These are phyloP conservation scores for Octonoba sinensis DNA, from an alignment of 2,888 invertebrate species.

Conservation along the genomic window DNA sequence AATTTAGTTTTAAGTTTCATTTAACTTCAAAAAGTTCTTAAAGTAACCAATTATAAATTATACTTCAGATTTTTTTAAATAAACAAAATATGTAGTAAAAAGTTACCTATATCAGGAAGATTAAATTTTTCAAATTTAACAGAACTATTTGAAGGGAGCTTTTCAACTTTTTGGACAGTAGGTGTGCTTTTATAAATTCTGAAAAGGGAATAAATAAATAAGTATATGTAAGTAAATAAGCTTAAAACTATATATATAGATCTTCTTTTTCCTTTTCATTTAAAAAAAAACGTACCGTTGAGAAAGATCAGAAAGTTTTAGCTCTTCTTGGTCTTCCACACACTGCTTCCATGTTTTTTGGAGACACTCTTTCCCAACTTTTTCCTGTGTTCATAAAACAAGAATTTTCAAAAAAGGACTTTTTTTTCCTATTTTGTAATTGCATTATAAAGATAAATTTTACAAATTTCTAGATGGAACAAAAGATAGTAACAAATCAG, in stretches of 20 bases:
- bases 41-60: too few relatives aligned
- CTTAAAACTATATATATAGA: too few relatives aligned
- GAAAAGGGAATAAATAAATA: neutral
- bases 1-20: too few relatives aligned
- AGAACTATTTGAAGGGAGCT: conserved; percentile 90
- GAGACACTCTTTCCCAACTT: too few relatives aligned
- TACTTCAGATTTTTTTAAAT: too few relatives aligned
- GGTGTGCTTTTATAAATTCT: conserved; percentile 86
- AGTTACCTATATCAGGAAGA: conserved; percentile 88
- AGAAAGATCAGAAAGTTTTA: conserved; percentile 91
- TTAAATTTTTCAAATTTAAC: conserved; percentile 95
- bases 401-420: too few relatives aligned
- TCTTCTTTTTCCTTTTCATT: neutral
- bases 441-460: too few relatives aligned
- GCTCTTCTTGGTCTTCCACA: conserved; percentile 90
- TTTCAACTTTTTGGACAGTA: conserved; percentile 91
- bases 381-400: too few relatives aligned
- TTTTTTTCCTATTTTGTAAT: too few relatives aligned
- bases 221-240: neutral
- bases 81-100: conserved; percentile 42
- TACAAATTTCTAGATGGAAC: too few relatives aligned
- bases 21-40: too few relatives aligned
- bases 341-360: conserved; percentile 76
- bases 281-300: conserved; percentile 74
- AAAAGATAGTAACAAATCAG: too few relatives aligned